Percentiles rank a stretch among this genome's conserved stretches.
Conservation (phyloP, 2,888 invertebrate species). For the Drosophila barbarae region DNA sequence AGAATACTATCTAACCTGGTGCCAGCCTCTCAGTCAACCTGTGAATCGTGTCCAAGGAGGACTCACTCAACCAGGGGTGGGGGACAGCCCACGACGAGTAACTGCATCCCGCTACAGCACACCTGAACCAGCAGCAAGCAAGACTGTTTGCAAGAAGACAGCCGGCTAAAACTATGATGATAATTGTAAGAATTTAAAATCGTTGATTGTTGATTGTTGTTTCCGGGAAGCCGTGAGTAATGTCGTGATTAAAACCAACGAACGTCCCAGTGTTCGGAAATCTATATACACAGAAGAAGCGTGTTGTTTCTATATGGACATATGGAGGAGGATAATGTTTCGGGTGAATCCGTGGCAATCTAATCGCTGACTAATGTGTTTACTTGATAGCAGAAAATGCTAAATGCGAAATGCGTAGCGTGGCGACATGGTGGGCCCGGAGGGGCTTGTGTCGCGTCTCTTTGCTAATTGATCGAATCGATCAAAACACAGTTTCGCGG, state of each 20-base stretch:
- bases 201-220: constrained; percentile 33
- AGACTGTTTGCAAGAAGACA: not conserved
- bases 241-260: constrained; percentile 32
- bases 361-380: constrained; percentile 48
- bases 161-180: constrained; percentile 45
- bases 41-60: constrained; percentile 30
- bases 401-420: constrained; percentile 4
- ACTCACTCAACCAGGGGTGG: constrained; percentile 16
- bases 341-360: constrained; percentile 12
- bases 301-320: not conserved
- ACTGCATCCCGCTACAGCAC: not conserved
- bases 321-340: not conserved
- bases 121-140: constrained; percentile 7
- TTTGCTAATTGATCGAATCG: constrained; percentile 30
- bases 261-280: constrained; percentile 27
- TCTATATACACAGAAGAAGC: not conserved
- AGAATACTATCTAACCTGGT: not conserved
- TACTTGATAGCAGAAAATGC: constrained; percentile 31
- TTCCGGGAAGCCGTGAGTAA: constrained; percentile 24
- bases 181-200: constrained; percentile 12
- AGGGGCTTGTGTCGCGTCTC: constrained; percentile 10
- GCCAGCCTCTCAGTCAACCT: constrained; percentile 17
- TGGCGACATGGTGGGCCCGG: not conserved
- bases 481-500: constrained; percentile 20
- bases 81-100: constrained; percentile 9